Base-by-base conservation (phyloP, 2,113 vertebrate species). In the Sylvilagus bachmani region DNA sequence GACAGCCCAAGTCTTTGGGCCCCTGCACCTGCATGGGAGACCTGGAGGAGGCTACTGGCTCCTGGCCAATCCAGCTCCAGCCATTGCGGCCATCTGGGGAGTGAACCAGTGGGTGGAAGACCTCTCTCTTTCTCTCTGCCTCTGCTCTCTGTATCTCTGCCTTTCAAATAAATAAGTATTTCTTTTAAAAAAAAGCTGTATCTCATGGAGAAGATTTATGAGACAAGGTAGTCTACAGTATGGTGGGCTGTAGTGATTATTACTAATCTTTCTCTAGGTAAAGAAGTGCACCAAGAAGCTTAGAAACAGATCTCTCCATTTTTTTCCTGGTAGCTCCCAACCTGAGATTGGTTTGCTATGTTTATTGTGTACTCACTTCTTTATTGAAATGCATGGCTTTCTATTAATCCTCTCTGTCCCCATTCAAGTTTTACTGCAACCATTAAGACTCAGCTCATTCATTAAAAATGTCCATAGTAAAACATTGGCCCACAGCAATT, bases 211-310 rank as follows among this genome's bases (percentile, higher is more conserved):
- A 94, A 85, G 67, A 88, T 86, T 21, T 55, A 71, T 36, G 22
- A 79, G 38, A 21, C 67, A 64, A 89, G 81, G 33, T n/a, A 82
- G 29, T 86, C 64, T 49, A 61, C 7, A 85, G 53, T 44, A 53
- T 6, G 27, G 53, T 31, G 33, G 44, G 49, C 10, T 74, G 0
- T 64, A 64, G 67, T 55, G 84, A 85, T 27, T 93, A 70, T 70
- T 78, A 82, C 16, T 79, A 90, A 90, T 67, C 38, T 89, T 25
- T 55, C 44, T 85, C 1, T 12, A 94, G 53, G 74, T 85, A 73
- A 81, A 95, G 27, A 89, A 51, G 36, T 58, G 22, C 93, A n/a
- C 24, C 71, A 86, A 83, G 55, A 77, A 83, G 27, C 38, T 82
- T 58, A 53, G 58, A 89, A 87, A 91, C 38, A 83, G 14, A 55